Base-by-base conservation (phyloP, 2,888 invertebrate species). In the Anodontia alba region DNA sequence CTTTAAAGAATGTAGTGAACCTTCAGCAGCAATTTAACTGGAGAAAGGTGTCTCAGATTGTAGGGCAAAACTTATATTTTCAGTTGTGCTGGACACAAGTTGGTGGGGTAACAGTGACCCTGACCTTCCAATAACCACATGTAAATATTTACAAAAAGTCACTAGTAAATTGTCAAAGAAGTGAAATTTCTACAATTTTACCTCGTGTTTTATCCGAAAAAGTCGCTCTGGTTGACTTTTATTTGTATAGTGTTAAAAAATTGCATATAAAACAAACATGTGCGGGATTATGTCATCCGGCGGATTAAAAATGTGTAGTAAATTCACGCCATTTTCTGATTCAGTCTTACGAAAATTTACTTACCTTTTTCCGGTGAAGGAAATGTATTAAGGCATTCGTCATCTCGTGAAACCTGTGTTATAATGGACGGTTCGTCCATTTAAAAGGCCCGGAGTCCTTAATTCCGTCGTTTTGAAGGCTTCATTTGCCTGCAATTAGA, bases 351-450 rank as follows among this genome's bases (percentile, higher is more conserved):
- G 68, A 54, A 70, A 76, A 78, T 76, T 73, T 79, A 90, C 94
- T 96, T 96, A 98, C 98, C 98, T 97, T 98, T 98, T 96, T 98
- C 98, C 96, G 91, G 90, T 90, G 97, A 96, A 95, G 97, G 96
- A 96, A 97, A 97, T 96, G 97, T 97, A 96, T 97, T 97, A 96
- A 97, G 96, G 96, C 97, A 97, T 96, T 98, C 98, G 96, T 98
- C 98, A 97, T 98, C 98, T 96, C 98, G 97, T 96, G 97, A 97
- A 96, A 98, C 98, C 97, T 98, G 98, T 96, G 98, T 98, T 96
- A 98, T 98, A 96, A 98, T 98, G 97, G 98, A 98, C 97, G 98
- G 97, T 97, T 97, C 98, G 98, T 98, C 98, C 98, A 93, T 93
- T 86, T 92, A 93, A 88, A 88, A 83, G 76, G 73, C 83, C 83